phyloP scores from a whole-genome alignment of 2,113 vertebrate genomes.

The Pimephales promelas region DNA sequence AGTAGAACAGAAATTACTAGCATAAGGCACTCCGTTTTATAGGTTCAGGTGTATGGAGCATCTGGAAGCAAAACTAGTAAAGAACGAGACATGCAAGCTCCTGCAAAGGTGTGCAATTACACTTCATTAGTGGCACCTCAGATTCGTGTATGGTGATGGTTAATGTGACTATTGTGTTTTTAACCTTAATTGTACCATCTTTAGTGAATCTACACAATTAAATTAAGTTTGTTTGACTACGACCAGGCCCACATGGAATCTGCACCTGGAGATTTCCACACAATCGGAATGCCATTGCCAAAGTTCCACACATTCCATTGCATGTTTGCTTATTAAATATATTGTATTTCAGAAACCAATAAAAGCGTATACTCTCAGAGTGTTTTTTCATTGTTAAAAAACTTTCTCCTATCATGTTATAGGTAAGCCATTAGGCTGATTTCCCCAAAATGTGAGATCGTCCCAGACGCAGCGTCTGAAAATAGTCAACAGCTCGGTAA shows the following conservation, averaged over 20 bases:
- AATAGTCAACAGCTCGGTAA: too few relatives aligned
- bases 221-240: neutral
- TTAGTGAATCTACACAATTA: neutral
- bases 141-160: slow-evolving; percentile 14
- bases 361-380: neutral
- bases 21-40: slow-evolving; percentile 66
- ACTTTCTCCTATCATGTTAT: neutral
- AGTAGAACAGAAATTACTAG: slow-evolving; percentile 67
- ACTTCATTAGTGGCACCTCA: neutral
- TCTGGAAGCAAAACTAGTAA: slow-evolving; percentile 49
- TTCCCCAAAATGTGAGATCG: neutral
- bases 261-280: neutral
- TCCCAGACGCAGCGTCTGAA: too few relatives aligned
- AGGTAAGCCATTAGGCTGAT: neutral
- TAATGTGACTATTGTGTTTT: slow-evolving; percentile 12
- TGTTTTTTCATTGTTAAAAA: neutral
- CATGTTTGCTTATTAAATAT: slow-evolving; percentile 8
- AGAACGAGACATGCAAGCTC: slow-evolving; percentile 6
- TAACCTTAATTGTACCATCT: neutral
- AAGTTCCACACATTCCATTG: slow-evolving; percentile 6
- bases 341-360: neutral
- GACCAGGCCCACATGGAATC: neutral
- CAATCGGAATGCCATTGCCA: neutral
- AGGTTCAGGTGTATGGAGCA: slow-evolving; percentile 73
- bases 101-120: neutral